Conservation (phyloP, 2,113 vertebrate genomes). For the Vulpes ferrilata region DNA sequence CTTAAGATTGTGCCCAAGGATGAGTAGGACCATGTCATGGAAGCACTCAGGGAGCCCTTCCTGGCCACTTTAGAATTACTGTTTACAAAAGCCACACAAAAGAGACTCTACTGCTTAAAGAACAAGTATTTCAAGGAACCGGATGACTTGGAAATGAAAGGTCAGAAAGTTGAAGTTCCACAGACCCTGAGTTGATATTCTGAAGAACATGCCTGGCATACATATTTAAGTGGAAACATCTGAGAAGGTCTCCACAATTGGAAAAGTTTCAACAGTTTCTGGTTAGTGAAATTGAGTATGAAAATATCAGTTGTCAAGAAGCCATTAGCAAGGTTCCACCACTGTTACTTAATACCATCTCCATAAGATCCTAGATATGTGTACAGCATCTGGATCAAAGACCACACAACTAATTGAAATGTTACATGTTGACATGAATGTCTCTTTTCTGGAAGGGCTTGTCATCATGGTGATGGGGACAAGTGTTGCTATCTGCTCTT, state of each 20-base stretch:
- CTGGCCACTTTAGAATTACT: slow-evolving; percentile 97
- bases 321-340: slow-evolving; percentile 99
- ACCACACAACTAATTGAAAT: slow-evolving; percentile 98
- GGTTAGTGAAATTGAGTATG: slow-evolving; percentile 98
- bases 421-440: slow-evolving; percentile 96
- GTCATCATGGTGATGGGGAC: slow-evolving; percentile 97
- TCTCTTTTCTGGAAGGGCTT: slow-evolving; percentile 98
- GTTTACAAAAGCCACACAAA: slow-evolving; percentile 98
- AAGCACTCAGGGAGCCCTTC: slow-evolving; percentile 94
- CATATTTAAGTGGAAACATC: slow-evolving; percentile 98
- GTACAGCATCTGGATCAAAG: slow-evolving; percentile 98
- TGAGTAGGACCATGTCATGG: slow-evolving; percentile 96
- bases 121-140: slow-evolving; percentile 97
- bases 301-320: slow-evolving; percentile 98
- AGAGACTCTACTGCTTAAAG: slow-evolving; percentile 95
- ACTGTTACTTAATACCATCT: slow-evolving; percentile 93
- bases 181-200: slow-evolving; percentile 97
- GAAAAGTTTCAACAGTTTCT: slow-evolving; percentile 98
- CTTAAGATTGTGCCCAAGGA: slow-evolving; percentile 92
- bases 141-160: slow-evolving; percentile 95
- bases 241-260: slow-evolving; percentile 95
- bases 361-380: slow-evolving; percentile 99
- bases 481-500: slow-evolving; percentile 99
- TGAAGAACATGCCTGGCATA: slow-evolving; percentile 98
- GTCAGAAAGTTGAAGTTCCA: slow-evolving; percentile 95